These are phyloP conservation scores for Stomatorhinus ivindoensis DNA, from an alignment of 2,113 vertebrate genomes.

Conservation along the genomic window DNA sequence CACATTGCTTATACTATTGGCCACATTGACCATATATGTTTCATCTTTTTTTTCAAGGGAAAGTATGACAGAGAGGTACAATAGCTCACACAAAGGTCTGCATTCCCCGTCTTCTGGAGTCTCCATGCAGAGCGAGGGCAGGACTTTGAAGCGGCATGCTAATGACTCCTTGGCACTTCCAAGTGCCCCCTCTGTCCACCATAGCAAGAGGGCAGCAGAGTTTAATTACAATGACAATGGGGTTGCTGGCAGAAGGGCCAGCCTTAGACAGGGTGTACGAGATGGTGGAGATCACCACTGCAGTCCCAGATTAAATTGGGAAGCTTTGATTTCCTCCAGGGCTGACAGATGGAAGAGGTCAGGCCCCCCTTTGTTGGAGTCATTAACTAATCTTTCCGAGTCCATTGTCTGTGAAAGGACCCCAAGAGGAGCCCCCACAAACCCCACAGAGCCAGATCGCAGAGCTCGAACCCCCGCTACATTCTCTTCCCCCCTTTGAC, in stretches of 20 bases:
- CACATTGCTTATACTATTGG: constrained; percentile 37
- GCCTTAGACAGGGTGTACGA: constrained; percentile 52
- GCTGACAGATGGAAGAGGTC: constrained; percentile 61
- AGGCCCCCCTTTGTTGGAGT: constrained; percentile 61
- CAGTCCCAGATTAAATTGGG: constrained; percentile 53
- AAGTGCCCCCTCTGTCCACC: constrained; percentile 63
- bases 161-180: constrained; percentile 65
- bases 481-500: constrained; percentile 53
- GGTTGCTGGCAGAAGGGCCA: constrained; percentile 46
- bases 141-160: constrained; percentile 58
- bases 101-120: constrained; percentile 34
- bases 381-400: constrained; percentile 63
- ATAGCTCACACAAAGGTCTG: constrained; percentile 42
- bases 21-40: constrained; percentile 24
- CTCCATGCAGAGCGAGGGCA: constrained; percentile 49
- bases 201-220: constrained; percentile 59
- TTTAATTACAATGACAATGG: constrained; percentile 74
- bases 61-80: constrained; percentile 38
- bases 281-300: constrained; percentile 52
- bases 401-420: constrained; percentile 50
- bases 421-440: constrained; percentile 41
- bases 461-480: constrained; percentile 17
- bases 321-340: constrained; percentile 58
- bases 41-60: constrained; percentile 29
- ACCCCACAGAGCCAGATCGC: constrained; percentile 23